Evolutionary conservation across 2,113 vertebrate genomes (phyloP).

Genomic region (Amphilophus citrinellus): DNA sequence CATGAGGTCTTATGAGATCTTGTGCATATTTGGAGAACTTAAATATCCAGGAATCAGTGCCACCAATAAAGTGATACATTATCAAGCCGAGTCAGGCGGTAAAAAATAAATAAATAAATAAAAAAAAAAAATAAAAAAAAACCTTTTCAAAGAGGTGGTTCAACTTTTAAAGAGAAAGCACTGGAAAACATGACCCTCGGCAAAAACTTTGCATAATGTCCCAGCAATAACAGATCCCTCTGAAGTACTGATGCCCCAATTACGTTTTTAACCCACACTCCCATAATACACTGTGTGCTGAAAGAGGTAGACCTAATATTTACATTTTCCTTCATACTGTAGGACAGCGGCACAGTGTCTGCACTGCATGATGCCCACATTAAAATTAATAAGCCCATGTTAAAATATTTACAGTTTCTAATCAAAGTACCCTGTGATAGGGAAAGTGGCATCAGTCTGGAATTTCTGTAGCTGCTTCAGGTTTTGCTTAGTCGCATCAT

Average conservation of each 20-base stretch:
- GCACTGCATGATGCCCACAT: neutral
- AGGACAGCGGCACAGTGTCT: neutral
- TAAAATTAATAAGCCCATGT: neutral
- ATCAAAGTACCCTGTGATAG: neutral
- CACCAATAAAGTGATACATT: neutral
- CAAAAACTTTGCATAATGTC: neutral
- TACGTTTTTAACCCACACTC: neutral
- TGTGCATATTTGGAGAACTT: neutral
- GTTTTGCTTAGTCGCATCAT: neutral
- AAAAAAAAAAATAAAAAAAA: neutral
- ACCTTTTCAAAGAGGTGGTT: conserved; percentile 8
- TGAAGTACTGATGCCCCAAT: neutral
- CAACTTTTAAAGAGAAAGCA: neutral
- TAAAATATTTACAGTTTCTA: conserved; percentile 4
- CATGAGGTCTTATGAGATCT: neutral
- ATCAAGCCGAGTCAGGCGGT: neutral
- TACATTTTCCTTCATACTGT: neutral
- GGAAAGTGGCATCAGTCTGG: neutral
- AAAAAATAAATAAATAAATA: neutral
- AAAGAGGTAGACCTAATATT: conserved; percentile 11
- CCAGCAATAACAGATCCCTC: neutral
- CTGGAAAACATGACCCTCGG: neutral
- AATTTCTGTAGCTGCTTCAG: neutral
- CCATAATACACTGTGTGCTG: neutral
- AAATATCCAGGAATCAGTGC: neutral